phyloP scores from a whole-genome alignment of 2,113 vertebrate genomes.

The Peucedramus taeniatus region DNA sequence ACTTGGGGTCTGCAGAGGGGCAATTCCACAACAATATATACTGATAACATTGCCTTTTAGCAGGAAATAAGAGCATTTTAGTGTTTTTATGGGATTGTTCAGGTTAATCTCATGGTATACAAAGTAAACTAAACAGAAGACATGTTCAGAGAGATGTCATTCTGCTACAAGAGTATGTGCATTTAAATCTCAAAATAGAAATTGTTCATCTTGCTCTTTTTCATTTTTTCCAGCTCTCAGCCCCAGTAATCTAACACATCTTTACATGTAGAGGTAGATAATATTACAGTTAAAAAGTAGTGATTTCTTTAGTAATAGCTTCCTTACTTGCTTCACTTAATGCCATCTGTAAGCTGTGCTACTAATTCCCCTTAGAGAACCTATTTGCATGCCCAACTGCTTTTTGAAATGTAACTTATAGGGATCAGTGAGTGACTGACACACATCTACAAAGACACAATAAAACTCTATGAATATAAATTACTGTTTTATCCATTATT shows the following conservation, averaged over 20 bases:
- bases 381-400: background rate
- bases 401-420: constrained; percentile 33
- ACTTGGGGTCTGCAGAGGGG: background rate
- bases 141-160: background rate
- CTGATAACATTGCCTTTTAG: background rate
- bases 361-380: background rate
- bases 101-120: background rate
- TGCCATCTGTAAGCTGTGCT: background rate
- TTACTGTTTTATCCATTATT: background rate
- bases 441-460: background rate
- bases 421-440: constrained; percentile 16
- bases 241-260: background rate
- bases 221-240: background rate
- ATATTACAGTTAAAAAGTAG: background rate
- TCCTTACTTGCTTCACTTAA: background rate
- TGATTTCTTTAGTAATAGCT: background rate
- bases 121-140: background rate
- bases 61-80: background rate
- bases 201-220: background rate
- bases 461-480: constrained; percentile 40
- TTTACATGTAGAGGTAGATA: background rate
- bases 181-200: background rate
- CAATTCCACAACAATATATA: background rate
- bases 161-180: background rate
- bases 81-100: background rate